phyloP scores from a whole-genome alignment of 2,797 vertebrate species.

The Sciurus carolinensis region DNA sequence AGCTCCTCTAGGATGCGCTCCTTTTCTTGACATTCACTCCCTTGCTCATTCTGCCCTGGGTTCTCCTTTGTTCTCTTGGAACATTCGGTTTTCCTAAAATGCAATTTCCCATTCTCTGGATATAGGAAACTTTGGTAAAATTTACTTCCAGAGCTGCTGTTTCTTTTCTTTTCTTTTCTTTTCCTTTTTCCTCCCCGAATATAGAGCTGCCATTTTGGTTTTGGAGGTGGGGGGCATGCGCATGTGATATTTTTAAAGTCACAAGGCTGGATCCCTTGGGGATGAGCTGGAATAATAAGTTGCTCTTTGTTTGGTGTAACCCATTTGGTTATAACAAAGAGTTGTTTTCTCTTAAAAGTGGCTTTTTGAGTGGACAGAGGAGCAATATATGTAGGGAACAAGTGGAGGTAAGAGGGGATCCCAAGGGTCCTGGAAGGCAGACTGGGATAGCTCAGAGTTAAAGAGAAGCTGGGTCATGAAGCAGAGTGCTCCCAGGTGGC shows the following conservation, averaged over 20 bases:
- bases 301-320: neutral
- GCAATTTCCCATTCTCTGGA: neutral
- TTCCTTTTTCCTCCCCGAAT: neutral
- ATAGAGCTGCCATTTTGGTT: neutral
- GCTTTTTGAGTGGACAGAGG: neutral
- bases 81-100: conserved; percentile 25
- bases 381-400: neutral
- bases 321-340: conserved; percentile 49
- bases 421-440: neutral
- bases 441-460: neutral
- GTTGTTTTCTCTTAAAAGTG: conserved; percentile 5
- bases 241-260: neutral
- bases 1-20: neutral
- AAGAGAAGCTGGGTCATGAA: neutral
- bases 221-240: accelerated
- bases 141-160: neutral
- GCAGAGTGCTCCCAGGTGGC: neutral
- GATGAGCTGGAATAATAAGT: neutral
- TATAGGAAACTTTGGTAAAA: conserved; percentile 16
- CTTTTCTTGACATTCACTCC: neutral
- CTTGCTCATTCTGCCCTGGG: neutral
- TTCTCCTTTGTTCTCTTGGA: neutral
- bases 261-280: neutral
- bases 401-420: neutral
- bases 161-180: neutral